Conservation (phyloP, 1,140 invertebrate species). For the Oryzaephilus surinamensis region DNA sequence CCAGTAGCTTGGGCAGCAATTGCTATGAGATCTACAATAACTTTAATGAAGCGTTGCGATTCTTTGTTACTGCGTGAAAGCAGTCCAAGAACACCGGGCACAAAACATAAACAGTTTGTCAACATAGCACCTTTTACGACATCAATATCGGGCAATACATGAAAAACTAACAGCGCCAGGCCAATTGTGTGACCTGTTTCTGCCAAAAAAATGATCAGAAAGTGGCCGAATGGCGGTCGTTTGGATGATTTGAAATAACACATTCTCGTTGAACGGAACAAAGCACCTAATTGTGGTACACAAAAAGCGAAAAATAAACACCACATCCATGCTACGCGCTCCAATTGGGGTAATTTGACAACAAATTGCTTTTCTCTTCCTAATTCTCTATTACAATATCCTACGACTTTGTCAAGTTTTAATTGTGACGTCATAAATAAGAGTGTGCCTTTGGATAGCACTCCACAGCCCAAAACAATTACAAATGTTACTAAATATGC, state of each 20-base stretch:
- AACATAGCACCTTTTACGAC: conserved; percentile 88
- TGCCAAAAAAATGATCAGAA: conserved; percentile 62
- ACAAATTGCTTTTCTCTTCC: conserved; percentile 74
- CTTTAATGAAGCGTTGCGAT: conserved; percentile 65
- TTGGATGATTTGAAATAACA: conserved; percentile 84
- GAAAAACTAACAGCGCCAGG: conserved; percentile 71
- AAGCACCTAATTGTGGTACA: conserved; percentile 75
- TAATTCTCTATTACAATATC: conserved; percentile 74
- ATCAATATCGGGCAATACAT: conserved; percentile 81
- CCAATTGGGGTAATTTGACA: conserved; percentile 64
- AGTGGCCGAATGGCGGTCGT: conserved; percentile 50
- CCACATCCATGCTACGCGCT: conserved; percentile 88
- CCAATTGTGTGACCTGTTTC: conserved; percentile 83
- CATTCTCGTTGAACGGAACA: conserved; percentile 74
- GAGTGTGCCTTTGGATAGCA: conserved; percentile 75
- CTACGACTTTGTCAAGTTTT: conserved; percentile 57
- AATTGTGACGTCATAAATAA: conserved; percentile 88
- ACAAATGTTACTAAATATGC: conserved; percentile 77
- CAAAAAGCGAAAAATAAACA: conserved; percentile 77
- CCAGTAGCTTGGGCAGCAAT: conserved; percentile 78
- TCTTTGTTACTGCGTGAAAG: conserved; percentile 70
- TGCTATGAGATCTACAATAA: conserved; percentile 71
- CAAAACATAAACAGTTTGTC: conserved; percentile 84
- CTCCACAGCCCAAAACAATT: conserved; percentile 69
- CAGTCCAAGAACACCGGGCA: conserved; percentile 71